Evolutionary conservation across 2,797 vertebrate species (phyloP), one percentile per base, ranked within the genome.

Genomic region (Neoniphon sammara): DNA sequence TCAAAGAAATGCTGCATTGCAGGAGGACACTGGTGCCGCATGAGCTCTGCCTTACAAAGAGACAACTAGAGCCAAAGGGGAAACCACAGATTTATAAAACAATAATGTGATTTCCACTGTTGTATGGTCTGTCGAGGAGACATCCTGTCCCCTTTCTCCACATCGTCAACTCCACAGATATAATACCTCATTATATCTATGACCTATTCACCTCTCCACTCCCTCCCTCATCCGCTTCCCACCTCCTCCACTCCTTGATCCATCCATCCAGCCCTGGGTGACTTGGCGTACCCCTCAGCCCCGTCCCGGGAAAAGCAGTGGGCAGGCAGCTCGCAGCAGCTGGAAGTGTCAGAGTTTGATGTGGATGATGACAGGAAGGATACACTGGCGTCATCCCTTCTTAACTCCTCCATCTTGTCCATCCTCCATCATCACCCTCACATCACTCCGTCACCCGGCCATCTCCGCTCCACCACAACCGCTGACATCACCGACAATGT

Each of bases 221-320:
- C 70, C 59, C n/a, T 66, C 77, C 71, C 10, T 62, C 81, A 59
- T 75, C 73, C 73, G 65, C 56, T 54, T 70, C 82, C 80, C 63
- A 67, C 47, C 66, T 74, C 78, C 66, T 81, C 79, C 62, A 52
- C 62, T 68, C 75, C 73, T 79, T 59, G 58, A 34, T 78, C 71
- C 75, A 67, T 77, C 61, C 62, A 76, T 7, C 60, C 79, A 93
- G 92, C 91, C 57, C 72, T 92, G 81, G 84, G 83, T 82, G 92
- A 88, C 90, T 65, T 92, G 83, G 65, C 59, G 23, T 69, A 21
- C 66, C 82, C 85, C 30, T 62, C 58, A 0, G 68, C 81, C 66
- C 77, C 1, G 34, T 69, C 70, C 12, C 71, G 80, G 68, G 82
- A 83, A 27, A 39, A 77, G 63, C 73, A 23, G 20, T 82, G 84